These are phyloP conservation scores for Phylloscopus trochiloides DNA, from an alignment of 2,113 vertebrate genomes.

Conservation along the genomic window DNA sequence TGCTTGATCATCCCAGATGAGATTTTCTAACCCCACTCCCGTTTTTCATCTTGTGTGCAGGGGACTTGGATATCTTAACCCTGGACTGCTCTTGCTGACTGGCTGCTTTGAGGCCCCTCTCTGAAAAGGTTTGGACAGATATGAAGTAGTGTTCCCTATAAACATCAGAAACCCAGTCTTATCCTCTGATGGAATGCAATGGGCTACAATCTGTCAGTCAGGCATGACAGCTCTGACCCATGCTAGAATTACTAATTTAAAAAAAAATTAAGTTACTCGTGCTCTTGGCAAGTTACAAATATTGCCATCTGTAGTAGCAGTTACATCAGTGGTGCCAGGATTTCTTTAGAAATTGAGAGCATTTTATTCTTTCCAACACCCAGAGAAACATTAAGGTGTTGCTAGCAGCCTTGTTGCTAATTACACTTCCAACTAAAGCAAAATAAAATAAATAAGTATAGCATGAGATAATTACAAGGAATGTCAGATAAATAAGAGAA, in stretches of 20 bases:
- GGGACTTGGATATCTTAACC: not conserved
- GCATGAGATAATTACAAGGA: not conserved
- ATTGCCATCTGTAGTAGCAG: conserved; percentile 4
- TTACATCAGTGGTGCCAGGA: not conserved
- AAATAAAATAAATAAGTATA: not conserved
- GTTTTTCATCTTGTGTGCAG: not conserved
- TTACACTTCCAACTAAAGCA: not conserved
- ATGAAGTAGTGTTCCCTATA: not conserved
- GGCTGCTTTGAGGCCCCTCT: not conserved
- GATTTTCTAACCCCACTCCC: not conserved
- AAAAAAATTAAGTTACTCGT: not conserved
- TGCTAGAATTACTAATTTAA: not conserved
- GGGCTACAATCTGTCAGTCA: not conserved
- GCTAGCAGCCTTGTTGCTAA: conserved; percentile 1
- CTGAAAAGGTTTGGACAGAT: not conserved
- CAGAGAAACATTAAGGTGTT: not conserved
- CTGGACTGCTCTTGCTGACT: not conserved
- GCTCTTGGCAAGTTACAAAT: not conserved
- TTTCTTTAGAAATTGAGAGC: not conserved
- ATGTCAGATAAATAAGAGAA: not conserved
- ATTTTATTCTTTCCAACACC: not conserved
- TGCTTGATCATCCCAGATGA: not conserved
- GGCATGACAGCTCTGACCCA: not conserved
- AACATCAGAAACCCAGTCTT: not conserved
- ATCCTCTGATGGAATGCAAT: not conserved